These are phyloP conservation scores for Tenodera sinensis DNA, from an alignment of 2,888 invertebrate species.

Conservation along the genomic window DNA sequence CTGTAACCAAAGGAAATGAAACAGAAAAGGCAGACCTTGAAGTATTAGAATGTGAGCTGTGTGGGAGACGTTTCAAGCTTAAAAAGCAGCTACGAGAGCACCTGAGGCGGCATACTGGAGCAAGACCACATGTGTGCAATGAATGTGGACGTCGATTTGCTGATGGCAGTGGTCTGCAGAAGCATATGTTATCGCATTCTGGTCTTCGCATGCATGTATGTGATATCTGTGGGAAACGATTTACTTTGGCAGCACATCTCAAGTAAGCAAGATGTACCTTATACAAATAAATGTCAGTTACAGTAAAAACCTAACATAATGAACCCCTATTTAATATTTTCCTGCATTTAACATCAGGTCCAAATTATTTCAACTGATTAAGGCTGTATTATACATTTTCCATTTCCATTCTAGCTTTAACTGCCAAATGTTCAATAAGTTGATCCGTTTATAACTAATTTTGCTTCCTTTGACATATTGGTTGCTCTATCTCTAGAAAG, in stretches of 20 bases:
- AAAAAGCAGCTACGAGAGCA: not conserved
- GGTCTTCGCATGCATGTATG: not conserved
- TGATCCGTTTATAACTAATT: no score
- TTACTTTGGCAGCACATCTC: not conserved
- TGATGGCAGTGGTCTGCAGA: not conserved
- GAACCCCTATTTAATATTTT: no score
- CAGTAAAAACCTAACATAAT: no score
- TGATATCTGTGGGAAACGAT: not conserved
- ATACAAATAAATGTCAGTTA: no score
- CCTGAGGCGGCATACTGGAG: not conserved
- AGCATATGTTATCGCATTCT: not conserved
- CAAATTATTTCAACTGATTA: no score
- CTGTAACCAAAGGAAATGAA: not conserved
- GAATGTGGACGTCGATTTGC: not conserved
- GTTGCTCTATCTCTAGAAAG: no score
- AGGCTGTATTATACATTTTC: no score
- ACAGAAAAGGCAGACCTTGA: not conserved
- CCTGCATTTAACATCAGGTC: no score
- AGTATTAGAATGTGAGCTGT: slow-evolving; percentile 39
- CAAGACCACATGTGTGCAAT: not conserved
- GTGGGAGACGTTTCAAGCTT: not conserved
- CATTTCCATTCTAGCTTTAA: no score
- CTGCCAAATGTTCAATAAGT: no score
- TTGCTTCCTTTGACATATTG: no score
- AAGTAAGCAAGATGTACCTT: not conserved